Evolutionary conservation across 2,797 vertebrate species (phyloP).

Genomic region (Lates japonicus): DNA sequence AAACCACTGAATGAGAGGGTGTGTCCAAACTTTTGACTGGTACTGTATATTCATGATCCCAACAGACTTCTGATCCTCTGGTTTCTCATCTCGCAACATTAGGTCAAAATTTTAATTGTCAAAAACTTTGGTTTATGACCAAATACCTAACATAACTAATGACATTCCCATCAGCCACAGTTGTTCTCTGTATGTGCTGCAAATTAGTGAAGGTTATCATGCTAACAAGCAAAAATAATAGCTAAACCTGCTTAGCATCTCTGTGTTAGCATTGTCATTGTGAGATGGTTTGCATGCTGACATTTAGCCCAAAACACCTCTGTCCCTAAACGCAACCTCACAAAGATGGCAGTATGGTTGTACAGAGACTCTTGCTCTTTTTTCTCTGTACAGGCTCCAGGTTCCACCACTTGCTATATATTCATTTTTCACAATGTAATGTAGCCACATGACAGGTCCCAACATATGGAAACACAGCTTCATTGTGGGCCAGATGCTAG

Average conservation of each 20-base stretch:
- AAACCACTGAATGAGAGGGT: too few relatives aligned
- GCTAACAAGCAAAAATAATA: neutral
- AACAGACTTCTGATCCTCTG: too few relatives aligned
- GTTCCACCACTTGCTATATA: neutral
- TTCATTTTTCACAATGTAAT: neutral
- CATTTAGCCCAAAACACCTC: too few relatives aligned
- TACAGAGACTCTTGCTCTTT: too few relatives aligned
- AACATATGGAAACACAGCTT: conserved; percentile 35
- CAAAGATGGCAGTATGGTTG: too few relatives aligned
- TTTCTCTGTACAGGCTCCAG: too few relatives aligned
- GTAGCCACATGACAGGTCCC: conserved; percentile 5
- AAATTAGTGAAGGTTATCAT: neutral
- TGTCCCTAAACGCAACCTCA: too few relatives aligned
- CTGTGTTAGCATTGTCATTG: neutral
- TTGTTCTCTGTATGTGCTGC: neutral
- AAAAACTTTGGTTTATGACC: neutral
- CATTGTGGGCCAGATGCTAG: neutral
- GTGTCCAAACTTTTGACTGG: too few relatives aligned
- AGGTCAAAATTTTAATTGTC: neutral
- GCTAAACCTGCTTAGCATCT: neutral
- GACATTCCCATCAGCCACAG: neutral
- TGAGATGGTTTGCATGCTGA: neutral
- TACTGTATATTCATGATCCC: too few relatives aligned
- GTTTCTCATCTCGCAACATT: neutral
- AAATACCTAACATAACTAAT: neutral